Evolutionary conservation across 1,140 invertebrate genomes (phyloP), one percentile per base, ranked within the genome.

Genomic region (Drosophila bipectinata): DNA sequence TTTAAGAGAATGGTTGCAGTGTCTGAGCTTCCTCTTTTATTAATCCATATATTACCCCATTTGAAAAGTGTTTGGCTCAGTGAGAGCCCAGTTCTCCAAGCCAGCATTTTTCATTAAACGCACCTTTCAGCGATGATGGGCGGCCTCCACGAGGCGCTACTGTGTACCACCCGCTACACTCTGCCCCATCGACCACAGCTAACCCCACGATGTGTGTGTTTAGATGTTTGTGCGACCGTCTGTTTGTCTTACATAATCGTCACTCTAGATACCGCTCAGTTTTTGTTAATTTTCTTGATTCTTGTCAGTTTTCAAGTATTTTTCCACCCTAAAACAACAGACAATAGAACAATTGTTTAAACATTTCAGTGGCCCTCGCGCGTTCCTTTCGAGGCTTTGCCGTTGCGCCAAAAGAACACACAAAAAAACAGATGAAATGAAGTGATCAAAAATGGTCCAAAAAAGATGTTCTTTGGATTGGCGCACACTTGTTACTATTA

Each of bases 311-410:
- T 69, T 77, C 64, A 71, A 71, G 74, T 77, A 58, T 59, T 60
- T 77, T 79, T 77, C 79, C 76, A 85, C 64, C 79, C 82, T 58
- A 82, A 85, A 82, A 76, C 45, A 72, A 76, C 41, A 88, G 41
- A 87, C 83, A 87, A 88, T 88, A 88, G 83, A 88, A 88, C 83
- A 88, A 88, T 88, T 88, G 83, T 88, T 88, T 88, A 88, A 88
- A 88, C 79, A 88, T 87, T 69, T 82, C 32, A 10, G 62, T 48
- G 63, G 63, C 26, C 55, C 37, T 51, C 15, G n/a, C 34, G 12
- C 34, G 34, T 15, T 30, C n/a, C 37, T 37, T 56, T 41, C 39
- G 54, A 45, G 49, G 61, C 61, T 82, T 87, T 87, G 79, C 83
- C 83, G 88, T 79, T 83, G 75, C 63, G 64, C 68, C 71, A 67